Evolutionary conservation across 2,888 invertebrate genomes (phyloP).

Genomic region (Orchesella flavescens): DNA sequence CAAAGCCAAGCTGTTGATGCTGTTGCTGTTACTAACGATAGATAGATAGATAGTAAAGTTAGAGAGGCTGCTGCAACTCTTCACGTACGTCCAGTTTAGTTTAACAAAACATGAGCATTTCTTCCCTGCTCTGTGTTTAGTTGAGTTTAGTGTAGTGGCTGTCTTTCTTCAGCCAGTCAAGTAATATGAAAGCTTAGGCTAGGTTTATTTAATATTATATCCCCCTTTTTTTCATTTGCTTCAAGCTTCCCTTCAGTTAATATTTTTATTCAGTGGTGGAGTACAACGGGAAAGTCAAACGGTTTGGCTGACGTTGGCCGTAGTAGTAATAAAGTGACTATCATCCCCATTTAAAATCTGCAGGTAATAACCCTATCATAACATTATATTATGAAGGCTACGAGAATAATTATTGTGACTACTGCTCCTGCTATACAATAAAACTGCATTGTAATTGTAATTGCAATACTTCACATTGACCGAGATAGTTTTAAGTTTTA

Average conservation of each 20-base stretch:
- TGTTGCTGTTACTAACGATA: too few species aligned
- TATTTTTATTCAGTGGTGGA: too few species aligned
- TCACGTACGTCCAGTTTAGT: neutral
- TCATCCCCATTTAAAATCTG: neutral
- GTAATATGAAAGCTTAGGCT: neutral
- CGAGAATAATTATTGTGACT: neutral
- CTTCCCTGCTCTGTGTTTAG: neutral
- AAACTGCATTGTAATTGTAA: too few species aligned
- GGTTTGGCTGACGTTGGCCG: neutral
- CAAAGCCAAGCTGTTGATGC: too few species aligned
- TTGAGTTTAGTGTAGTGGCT: neutral
- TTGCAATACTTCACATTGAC: neutral
- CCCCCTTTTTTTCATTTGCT: neutral
- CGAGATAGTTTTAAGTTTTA: constrained; percentile 1
- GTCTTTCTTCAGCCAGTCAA: too few species aligned
- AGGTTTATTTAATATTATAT: neutral
- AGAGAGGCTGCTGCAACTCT: too few species aligned
- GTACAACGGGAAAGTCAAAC: neutral
- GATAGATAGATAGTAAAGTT: too few species aligned
- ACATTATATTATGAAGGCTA: too few species aligned
- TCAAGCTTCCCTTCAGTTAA: neutral
- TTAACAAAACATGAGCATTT: constrained; percentile 17
- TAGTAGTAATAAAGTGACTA: too few species aligned
- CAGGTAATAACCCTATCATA: neutral
- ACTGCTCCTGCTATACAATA: neutral